Base-by-base conservation (phyloP, 1,140 invertebrate species). In the Drosophila athabasca region DNA sequence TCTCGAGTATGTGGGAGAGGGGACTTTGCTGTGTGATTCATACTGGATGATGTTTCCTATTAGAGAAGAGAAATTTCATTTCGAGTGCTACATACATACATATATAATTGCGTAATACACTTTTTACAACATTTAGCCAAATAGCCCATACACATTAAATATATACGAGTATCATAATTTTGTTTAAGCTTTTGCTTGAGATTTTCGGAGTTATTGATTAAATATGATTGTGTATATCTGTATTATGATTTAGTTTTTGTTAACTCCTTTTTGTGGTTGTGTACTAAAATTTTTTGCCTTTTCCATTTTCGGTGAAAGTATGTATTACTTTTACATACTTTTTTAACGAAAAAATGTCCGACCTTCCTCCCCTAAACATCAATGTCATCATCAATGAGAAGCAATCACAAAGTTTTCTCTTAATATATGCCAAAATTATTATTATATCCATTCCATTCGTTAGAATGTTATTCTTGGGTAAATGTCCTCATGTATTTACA, bases 391-490 rank as follows among this genome's bases (percentile, higher is more conserved):
- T 79, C 67, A 79, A 79, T 88, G 75, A 83, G 76, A 88, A 88
- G 83, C 83, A 79, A 88, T 88, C 83, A 88, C 83, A 88, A 88
- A 88, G 79, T 88, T 88, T 79, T 67, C 73, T 81, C 61, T 71
- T 65, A 51, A 51, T 62, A 49, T 75, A 54, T 60, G 62, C 59
- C 41, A 73, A 19, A 31, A 61, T 43, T 72, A 72, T 26, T 71
- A 72, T 26, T 71, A 67, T 79, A 46, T 43, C 41, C 44, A 51
- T 66, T 31, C 39, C 24, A 5, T 26, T 59, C 15, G 26, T 57
- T 43, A 41, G 35, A 31, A 45, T 11, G 11, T 11, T 51, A 55
- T 41, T 54, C 17, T 45, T 65, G 48, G 49, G 52, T 58, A 5
- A 39, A 11, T 76, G 55, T 26, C 45, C 41, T 65, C 59, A 55